These are phyloP conservation scores for Chondrosia reniformis DNA, from an alignment of 37 sponge, comb jelly and placozoan genomes.

Conservation along the genomic window DNA sequence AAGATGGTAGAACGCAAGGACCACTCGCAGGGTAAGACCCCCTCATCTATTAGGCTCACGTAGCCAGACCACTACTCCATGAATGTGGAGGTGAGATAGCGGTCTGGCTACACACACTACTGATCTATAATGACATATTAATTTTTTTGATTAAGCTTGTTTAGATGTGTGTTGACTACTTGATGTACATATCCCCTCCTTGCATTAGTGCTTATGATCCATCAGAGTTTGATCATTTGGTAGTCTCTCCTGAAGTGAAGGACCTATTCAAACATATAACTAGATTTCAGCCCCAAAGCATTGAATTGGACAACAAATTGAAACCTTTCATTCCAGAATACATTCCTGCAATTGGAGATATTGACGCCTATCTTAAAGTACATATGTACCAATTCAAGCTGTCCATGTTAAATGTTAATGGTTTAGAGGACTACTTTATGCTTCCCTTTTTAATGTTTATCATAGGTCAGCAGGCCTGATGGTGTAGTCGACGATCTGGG, in stretches of 20 bases:
- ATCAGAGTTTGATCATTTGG: slow-evolving; percentile 85
- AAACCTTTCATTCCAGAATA: slow-evolving; percentile 96
- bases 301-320: slow-evolving; percentile 83
- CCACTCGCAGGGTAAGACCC: too few species aligned
- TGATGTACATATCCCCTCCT: too few species aligned
- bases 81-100: too few species aligned
- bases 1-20: slow-evolving; percentile 20
- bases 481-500: slow-evolving; percentile 72
- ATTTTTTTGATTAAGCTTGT: too few species aligned
- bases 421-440: too few species aligned
- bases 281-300: slow-evolving; percentile 72
- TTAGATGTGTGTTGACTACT: too few species aligned
- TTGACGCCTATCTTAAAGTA: slow-evolving; percentile 97
- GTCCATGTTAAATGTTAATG: too few species aligned
- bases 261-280: slow-evolving; percentile 93
- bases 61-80: too few species aligned
- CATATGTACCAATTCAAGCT: not conserved
- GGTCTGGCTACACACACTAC: too few species aligned
- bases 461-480: slow-evolving; percentile 88
- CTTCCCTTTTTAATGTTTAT: not conserved
- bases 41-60: too few species aligned
- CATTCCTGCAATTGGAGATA: slow-evolving; percentile 98
- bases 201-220: slow-evolving; percentile 95
- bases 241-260: slow-evolving; percentile 75
- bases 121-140: too few species aligned